Conservation (phyloP, 2,113 vertebrate species). For the Hemicordylus capensis region DNA sequence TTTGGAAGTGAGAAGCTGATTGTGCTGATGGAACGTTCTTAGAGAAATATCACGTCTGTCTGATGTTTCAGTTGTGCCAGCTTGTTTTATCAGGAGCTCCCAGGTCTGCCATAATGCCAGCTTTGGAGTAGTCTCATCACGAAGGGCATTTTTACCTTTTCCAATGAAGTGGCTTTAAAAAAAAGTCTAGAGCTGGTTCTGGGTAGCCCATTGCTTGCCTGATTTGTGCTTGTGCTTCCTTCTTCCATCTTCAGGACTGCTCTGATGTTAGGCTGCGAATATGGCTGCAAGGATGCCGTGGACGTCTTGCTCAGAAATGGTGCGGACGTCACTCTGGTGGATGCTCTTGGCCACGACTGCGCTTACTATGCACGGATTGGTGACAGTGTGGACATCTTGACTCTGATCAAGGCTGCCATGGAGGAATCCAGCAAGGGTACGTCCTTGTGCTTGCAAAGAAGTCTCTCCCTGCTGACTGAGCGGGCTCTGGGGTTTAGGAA, state of each 20-base stretch:
- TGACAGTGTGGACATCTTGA: constrained; percentile 88
- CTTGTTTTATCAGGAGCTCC: not conserved
- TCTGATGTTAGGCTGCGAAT: constrained; percentile 93
- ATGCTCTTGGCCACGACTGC: constrained; percentile 86
- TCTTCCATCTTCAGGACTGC: constrained; percentile 82
- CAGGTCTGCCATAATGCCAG: not conserved
- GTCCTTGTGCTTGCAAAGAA: not conserved
- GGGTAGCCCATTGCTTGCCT: not conserved
- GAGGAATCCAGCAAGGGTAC: constrained; percentile 88
- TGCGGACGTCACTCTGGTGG: constrained; percentile 82
- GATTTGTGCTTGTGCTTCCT: accelerated
- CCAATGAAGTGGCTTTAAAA: not conserved
- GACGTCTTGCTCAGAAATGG: constrained; percentile 89
- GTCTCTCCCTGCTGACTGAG: not conserved
- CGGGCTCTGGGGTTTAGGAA: not conserved
- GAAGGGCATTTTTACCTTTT: not conserved
- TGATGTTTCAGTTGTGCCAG: not conserved
- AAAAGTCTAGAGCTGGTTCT: not conserved
- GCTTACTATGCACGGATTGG: constrained; percentile 90
- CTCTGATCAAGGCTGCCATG: constrained; percentile 81
- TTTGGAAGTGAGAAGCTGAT: not conserved
- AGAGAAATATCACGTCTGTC: not conserved
- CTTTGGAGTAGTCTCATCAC: not conserved
- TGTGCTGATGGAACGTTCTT: not conserved
- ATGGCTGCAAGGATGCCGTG: constrained; percentile 90